Evolutionary conservation across 2,888 invertebrate species (phyloP), one percentile per base, ranked within the genome.

Genomic region (Trichopria drosophilae): DNA sequence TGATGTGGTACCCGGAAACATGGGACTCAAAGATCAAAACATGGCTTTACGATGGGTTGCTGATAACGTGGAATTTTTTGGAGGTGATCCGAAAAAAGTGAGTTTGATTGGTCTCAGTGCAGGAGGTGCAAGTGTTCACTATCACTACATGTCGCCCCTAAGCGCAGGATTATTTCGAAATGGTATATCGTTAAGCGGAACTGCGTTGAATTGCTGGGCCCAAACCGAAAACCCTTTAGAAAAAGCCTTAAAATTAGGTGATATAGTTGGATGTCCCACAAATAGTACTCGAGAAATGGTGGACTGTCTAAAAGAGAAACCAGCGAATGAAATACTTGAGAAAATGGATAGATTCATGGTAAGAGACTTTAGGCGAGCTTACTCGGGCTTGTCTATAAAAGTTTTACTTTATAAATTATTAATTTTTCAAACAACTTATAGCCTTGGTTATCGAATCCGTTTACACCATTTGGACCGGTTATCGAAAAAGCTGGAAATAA

Each of bases 21-120:
- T 79, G 48, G 87, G 86, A 0, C 65, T 87, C 32, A 86, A 84
- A 64, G 87, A 87, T 76, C 86, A 87, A 73, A 73, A 79, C 5
- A 75, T 83, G 39, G 86, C 86, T 0, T 69, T 87, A 35, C 78
- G 80, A 59, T 87, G 86, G 85, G 69, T 86, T 1, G 80, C 81
- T 53, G 19, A 41, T 5, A 41, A 41, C 10, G 29, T 41, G 12
- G 15, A 6, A 4, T 29, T 29, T 18, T 41, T 41, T 20, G 18
- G 19, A 3, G 41, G 41, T 1, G 41, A 41, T 41, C 19, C 29
- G 1, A 28, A 28, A 4, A 41, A 16, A 19, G 19, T 41, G 7
- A 41, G 29, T 12, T 18, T 41, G 1, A 29, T 18, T 2, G 41
- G 41, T 10, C 12, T 26, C 7, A 41, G 41, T n/a, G 41, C 41